These are phyloP conservation scores for Procambarus virginalis DNA, from an alignment of 1,140 invertebrate species.

Conservation along the genomic window DNA sequence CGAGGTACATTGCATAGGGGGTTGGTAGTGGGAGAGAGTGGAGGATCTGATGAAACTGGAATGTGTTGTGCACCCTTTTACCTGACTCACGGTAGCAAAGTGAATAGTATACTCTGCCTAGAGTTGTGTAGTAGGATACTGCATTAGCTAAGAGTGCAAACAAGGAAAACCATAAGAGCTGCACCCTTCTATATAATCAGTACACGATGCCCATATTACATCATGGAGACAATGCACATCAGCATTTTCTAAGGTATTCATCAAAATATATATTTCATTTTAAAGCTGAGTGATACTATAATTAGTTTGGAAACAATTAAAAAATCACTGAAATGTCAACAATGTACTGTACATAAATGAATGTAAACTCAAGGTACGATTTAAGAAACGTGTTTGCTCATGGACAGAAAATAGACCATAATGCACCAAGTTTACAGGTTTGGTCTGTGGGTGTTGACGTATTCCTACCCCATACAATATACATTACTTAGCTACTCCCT, in stretches of 20 bases:
- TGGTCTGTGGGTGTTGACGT: background rate
- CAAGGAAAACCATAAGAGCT: background rate
- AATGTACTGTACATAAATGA: background rate
- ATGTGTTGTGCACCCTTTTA: no score
- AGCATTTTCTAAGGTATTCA: no score
- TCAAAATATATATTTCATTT: background rate
- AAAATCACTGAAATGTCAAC: background rate
- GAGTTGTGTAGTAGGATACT: background rate
- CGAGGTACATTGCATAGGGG: no score
- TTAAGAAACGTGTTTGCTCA: no score
- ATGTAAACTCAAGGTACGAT: background rate
- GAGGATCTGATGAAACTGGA: no score
- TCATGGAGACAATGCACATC: background rate
- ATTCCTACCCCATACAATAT: background rate
- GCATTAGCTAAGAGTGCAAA: background rate
- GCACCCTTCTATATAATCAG: background rate
- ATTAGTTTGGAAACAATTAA: background rate
- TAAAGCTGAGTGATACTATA: background rate
- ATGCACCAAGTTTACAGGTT: background rate
- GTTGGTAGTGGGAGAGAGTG: no score
- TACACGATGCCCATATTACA: background rate
- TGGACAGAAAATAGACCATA: background rate
- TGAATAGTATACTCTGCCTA: no score
- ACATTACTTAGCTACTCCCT: background rate
- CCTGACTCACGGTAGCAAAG: no score